Evolutionary conservation across 2,888 invertebrate species (phyloP).

Genomic region (Saturnia japonica): DNA sequence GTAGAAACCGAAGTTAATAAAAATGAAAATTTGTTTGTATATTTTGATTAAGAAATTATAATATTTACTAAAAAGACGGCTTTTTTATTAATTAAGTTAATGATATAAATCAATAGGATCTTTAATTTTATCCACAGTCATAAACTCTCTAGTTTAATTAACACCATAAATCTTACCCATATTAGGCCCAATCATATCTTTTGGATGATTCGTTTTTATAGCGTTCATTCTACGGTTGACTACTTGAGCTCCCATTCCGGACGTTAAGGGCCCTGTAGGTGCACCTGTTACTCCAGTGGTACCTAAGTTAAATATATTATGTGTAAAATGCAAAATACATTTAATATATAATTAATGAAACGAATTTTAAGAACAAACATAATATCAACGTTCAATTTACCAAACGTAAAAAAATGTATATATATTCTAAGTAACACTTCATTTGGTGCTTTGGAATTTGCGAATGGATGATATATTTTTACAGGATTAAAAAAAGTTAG

Average conservation of each 20-base stretch:
- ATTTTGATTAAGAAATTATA: not conserved
- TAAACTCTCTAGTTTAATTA: not conserved
- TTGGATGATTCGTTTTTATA: constrained; percentile 92
- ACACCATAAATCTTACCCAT: constrained; percentile 84
- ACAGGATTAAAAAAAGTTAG: too few species aligned
- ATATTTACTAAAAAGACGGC: not conserved
- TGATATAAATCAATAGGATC: not conserved
- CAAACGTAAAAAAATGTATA: too few species aligned
- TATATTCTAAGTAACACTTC: too few species aligned
- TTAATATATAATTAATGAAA: too few species aligned
- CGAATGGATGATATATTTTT: too few species aligned
- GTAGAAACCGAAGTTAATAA: not conserved
- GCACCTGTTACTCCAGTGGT: constrained; percentile 63
- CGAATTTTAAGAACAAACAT: too few species aligned
- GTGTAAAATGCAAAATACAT: not conserved
- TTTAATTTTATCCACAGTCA: constrained; percentile 29
- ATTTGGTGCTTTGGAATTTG: too few species aligned
- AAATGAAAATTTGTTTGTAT: too few species aligned
- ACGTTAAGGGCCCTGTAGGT: constrained; percentile 74
- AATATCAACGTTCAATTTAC: too few species aligned
- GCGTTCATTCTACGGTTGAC: constrained; percentile 92
- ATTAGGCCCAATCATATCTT: constrained; percentile 89
- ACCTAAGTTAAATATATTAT: constrained; percentile 34
- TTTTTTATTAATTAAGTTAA: not conserved
- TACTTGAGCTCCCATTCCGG: constrained; percentile 80